Evolutionary conservation across 1,140 invertebrate genomes (phyloP).

Genomic region (Bombus cullumanus): DNA sequence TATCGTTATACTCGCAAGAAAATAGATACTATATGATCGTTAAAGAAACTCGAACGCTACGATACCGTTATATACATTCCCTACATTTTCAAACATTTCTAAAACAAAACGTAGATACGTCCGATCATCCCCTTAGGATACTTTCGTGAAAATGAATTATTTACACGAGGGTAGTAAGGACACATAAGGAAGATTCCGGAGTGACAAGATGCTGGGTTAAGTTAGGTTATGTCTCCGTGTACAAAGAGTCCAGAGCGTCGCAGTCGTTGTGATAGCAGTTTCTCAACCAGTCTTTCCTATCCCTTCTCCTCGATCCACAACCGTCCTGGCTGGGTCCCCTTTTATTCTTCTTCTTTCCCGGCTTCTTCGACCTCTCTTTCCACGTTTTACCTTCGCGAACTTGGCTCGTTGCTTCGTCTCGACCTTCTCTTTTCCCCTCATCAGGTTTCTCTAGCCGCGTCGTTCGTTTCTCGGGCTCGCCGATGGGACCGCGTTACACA

Average conservation of each 20-base stretch:
- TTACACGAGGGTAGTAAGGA: background rate
- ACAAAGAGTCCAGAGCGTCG: slow-evolving; percentile 7
- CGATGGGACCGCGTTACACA: background rate
- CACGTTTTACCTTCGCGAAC: slow-evolving; percentile 44
- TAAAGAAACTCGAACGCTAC: background rate
- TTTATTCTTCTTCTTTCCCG: slow-evolving; percentile 22
- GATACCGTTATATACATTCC: background rate
- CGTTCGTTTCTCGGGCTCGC: slow-evolving; percentile 19
- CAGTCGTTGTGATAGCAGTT: slow-evolving; percentile 36
- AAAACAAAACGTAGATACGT: background rate
- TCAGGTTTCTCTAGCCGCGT: background rate
- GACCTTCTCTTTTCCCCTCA: background rate
- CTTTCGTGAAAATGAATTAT: background rate
- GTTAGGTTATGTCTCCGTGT: slow-evolving; percentile 38
- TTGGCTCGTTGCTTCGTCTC: slow-evolving; percentile 23
- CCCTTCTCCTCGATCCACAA: slow-evolving; percentile 4
- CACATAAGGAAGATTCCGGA: background rate
- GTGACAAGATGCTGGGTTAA: slow-evolving; percentile 9
- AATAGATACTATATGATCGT: background rate
- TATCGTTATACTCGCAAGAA: background rate
- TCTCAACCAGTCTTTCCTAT: slow-evolving; percentile 44
- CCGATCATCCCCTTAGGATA: background rate
- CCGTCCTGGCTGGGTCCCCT: background rate
- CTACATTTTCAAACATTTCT: background rate
- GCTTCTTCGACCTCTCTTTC: slow-evolving; percentile 27